Conservation (phyloP, 1,140 invertebrate species). For the Calephelis virginiensis region DNA sequence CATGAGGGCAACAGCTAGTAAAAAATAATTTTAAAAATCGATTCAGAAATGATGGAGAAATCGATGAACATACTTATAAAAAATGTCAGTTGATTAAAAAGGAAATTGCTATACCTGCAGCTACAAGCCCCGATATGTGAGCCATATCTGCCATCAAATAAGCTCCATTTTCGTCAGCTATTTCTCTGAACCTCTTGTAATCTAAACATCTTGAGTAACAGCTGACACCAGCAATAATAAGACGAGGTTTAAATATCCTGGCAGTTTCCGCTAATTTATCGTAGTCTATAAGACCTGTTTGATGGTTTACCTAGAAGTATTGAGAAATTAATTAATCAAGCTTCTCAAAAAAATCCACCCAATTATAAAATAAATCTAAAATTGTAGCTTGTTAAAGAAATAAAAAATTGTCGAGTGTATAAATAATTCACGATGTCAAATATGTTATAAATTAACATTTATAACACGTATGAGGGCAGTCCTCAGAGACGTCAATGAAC, state of each 20-base stretch:
- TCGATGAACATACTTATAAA: too few relatives aligned
- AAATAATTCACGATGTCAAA: too few relatives aligned
- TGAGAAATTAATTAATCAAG: background rate
- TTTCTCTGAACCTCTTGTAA: conserved; percentile 92
- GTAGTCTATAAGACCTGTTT: conserved; percentile 96
- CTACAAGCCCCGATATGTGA: conserved; percentile 95
- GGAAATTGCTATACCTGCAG: conserved; percentile 80
- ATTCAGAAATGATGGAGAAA: too few relatives aligned
- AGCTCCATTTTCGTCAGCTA: conserved; percentile 91
- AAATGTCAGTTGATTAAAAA: background rate
- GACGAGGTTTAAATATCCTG: conserved; percentile 91
- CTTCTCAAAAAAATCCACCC: too few relatives aligned
- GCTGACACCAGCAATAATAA: conserved; percentile 97
- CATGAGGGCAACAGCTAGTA: too few relatives aligned
- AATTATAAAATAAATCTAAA: too few relatives aligned
- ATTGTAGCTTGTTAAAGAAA: too few relatives aligned
- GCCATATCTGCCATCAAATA: conserved; percentile 98
- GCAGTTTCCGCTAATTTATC: conserved; percentile 91
- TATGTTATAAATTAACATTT: too few relatives aligned
- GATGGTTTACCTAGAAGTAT: conserved; percentile 82
- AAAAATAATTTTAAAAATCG: too few relatives aligned
- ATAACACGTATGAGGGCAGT: too few relatives aligned
- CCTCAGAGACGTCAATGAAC: too few relatives aligned
- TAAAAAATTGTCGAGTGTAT: too few relatives aligned
- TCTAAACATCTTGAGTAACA: conserved; percentile 93